These are phyloP conservation scores for Podabrus alpinus DNA, from an alignment of 2,888 invertebrate genomes.

Conservation along the genomic window DNA sequence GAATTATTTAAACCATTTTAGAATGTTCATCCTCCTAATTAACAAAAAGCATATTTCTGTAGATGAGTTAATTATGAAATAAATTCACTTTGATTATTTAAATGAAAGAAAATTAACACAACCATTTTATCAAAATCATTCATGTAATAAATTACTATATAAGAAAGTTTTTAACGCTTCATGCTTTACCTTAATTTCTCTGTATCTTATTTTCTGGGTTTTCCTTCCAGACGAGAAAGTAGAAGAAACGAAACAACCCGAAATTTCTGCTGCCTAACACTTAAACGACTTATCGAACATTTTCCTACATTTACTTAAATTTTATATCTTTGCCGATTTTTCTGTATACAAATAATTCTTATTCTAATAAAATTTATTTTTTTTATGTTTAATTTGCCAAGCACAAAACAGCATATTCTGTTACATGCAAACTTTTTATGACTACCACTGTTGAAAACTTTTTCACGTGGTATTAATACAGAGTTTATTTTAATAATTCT, in stretches of 20 bases:
- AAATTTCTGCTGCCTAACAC: conserved; percentile 51
- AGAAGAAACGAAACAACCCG: conserved; percentile 47
- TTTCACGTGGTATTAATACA: not conserved
- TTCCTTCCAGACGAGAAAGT: conserved; percentile 52
- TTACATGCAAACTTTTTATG: not conserved
- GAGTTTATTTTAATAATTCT: not conserved
- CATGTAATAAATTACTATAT: not conserved
- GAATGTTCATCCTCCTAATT: not conserved
- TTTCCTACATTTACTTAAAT: conserved; percentile 17
- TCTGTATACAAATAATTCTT: conserved; percentile 8
- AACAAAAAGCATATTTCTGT: not conserved
- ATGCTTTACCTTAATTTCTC: conserved; percentile 26
- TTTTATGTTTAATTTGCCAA: not conserved
- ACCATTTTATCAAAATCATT: not conserved
- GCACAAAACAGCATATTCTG: not conserved
- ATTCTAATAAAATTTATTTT: not conserved
- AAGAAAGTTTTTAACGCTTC: not conserved
- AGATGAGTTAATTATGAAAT: not conserved
- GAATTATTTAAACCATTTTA: not conserved
- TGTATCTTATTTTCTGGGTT: conserved; percentile 50
- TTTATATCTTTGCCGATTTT: conserved; percentile 7
- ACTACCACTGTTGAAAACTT: not conserved
- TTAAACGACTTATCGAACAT: conserved; percentile 33
- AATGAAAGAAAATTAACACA: not conserved
- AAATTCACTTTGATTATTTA: not conserved